These are phyloP conservation scores for Solea senegalensis DNA, from an alignment of 2,113 vertebrate species.

Conservation along the genomic window DNA sequence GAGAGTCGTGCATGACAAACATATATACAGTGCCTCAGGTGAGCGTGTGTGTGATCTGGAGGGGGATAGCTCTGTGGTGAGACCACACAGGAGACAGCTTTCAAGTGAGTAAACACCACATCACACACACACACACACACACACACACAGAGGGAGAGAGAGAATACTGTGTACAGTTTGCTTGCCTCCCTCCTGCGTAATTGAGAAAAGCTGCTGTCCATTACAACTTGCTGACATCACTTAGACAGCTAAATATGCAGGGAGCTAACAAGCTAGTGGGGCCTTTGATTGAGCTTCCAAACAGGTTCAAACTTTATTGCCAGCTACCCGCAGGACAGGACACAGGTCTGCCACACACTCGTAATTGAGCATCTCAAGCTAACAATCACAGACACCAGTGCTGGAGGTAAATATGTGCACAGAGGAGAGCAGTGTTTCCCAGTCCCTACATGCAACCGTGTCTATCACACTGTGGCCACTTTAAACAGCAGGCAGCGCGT, in stretches of 20 bases:
- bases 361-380: slow-evolving; percentile 71
- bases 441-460: slow-evolving; percentile 19
- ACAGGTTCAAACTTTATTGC: slow-evolving; percentile 69
- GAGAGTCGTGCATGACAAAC: slow-evolving; percentile 30
- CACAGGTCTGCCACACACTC: slow-evolving; percentile 54
- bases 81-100: slow-evolving; percentile 83
- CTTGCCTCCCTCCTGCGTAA: slow-evolving; percentile 76
- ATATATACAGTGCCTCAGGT: slow-evolving; percentile 63
- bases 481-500: slow-evolving; percentile 44
- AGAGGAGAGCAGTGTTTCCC: slow-evolving; percentile 2
- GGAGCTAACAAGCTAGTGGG: slow-evolving; percentile 70
- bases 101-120: slow-evolving; percentile 80
- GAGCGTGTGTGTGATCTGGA: slow-evolving; percentile 71
- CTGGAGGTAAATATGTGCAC: slow-evolving; percentile 44
- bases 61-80: slow-evolving; percentile 67
- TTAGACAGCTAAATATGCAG: slow-evolving; percentile 69
- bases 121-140: slow-evolving; percentile 65
- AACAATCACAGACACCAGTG: slow-evolving; percentile 51
- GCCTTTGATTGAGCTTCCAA: slow-evolving; percentile 71
- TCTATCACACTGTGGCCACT: slow-evolving; percentile 27
- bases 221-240: slow-evolving; percentile 82
- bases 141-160: slow-evolving; percentile 33
- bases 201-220: slow-evolving; percentile 79
- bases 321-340: slow-evolving; percentile 52
- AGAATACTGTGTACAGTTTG: slow-evolving; percentile 63